Evolutionary conservation across 2,797 vertebrate species (phyloP).

Genomic region (Silurus aristotelis): DNA sequence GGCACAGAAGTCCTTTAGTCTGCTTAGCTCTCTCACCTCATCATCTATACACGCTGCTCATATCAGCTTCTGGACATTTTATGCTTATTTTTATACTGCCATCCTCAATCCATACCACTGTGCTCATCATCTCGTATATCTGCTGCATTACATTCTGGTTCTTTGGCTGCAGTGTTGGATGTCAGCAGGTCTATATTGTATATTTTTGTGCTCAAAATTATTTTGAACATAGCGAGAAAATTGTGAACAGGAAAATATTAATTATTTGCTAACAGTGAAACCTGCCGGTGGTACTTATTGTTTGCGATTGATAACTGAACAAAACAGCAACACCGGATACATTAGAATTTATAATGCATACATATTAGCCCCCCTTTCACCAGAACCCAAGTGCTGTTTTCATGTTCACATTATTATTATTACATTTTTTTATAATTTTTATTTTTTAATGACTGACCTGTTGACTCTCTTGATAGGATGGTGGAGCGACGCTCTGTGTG

Average conservation of each 20-base stretch:
- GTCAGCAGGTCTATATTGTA: background rate
- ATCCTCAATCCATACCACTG: background rate
- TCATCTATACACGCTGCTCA: background rate
- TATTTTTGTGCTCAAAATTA: background rate
- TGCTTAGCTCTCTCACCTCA: background rate
- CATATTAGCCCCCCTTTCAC: background rate
- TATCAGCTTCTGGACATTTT: background rate
- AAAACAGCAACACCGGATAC: background rate
- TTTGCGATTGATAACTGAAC: background rate
- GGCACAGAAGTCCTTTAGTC: background rate
- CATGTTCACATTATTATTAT: background rate
- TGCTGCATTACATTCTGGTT: background rate
- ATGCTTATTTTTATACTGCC: background rate
- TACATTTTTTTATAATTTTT: background rate
- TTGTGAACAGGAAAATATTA: background rate
- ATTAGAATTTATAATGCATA: background rate
- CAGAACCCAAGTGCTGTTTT: background rate
- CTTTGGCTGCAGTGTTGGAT: background rate
- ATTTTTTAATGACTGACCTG: slow-evolving; percentile 80
- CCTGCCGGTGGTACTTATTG: no score
- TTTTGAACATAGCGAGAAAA: background rate
- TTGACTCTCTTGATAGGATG: slow-evolving; percentile 97
- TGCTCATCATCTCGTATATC: background rate
- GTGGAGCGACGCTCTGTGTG: slow-evolving; percentile 97
- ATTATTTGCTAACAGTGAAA: background rate